These are phyloP conservation scores for Micromys minutus DNA, from an alignment of 2,113 vertebrate genomes.

Conservation along the genomic window DNA sequence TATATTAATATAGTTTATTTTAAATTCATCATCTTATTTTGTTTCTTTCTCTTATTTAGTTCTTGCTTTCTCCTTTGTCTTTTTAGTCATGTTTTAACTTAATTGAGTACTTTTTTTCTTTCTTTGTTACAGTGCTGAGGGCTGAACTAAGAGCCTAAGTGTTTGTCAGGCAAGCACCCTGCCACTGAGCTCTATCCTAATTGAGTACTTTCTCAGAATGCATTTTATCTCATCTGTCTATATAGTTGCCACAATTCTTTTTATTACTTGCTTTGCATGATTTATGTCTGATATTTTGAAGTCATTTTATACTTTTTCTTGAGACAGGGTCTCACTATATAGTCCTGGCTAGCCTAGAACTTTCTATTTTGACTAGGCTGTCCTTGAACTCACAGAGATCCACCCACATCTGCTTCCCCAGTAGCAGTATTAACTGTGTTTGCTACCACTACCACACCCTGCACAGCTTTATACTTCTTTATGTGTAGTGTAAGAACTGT, in stretches of 20 bases:
- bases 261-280: not conserved
- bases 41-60: not conserved
- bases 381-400: not conserved
- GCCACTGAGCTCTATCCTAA: not conserved
- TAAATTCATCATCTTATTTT: not conserved
- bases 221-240: not conserved
- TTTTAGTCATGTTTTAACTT: not conserved
- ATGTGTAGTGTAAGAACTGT: not conserved
- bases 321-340: not conserved
- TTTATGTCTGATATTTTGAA: not conserved
- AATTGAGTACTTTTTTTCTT: not conserved
- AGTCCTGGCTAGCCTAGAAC: not conserved
- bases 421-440: not conserved
- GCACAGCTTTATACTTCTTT: not conserved
- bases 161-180: not conserved
- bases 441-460: not conserved
- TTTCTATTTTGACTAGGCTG: not conserved
- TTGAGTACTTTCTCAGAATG: not conserved
- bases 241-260: not conserved
- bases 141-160: not conserved
- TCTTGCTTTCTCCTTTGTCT: not conserved
- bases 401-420: not conserved
- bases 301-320: not conserved
- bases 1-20: conserved; percentile 9
- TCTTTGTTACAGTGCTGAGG: not conserved